Conservation (phyloP, 2,113 vertebrate genomes). For the Entelurus aequoreus region DNA sequence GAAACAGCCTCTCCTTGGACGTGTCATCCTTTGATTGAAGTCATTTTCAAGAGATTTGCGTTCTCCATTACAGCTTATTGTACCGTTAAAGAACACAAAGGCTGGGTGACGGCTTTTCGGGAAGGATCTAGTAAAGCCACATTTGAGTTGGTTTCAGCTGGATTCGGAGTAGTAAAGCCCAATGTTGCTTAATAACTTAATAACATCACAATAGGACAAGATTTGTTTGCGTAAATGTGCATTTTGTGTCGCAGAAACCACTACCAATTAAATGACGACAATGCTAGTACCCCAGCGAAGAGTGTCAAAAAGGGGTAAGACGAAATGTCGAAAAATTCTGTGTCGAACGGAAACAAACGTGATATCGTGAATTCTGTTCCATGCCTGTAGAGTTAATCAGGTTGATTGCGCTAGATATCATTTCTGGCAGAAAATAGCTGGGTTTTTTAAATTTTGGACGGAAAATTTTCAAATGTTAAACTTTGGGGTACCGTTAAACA, state of each 20-base stretch:
- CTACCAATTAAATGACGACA: too few relatives aligned
- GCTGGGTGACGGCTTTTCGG: neutral
- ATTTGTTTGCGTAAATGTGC: too few relatives aligned
- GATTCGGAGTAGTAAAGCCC: too few relatives aligned
- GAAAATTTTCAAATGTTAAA: neutral
- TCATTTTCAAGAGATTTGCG: neutral
- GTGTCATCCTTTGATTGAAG: neutral
- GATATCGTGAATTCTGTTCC: too few relatives aligned
- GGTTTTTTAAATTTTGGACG: neutral
- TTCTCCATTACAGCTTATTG: slow-evolving; percentile 2
- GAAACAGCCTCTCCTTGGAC: neutral
- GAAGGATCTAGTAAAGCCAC: too few relatives aligned
- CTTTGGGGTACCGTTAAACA: too few relatives aligned
- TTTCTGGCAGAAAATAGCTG: neutral
- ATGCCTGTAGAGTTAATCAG: too few relatives aligned
- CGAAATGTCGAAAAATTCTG: neutral
- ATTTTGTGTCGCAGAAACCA: too few relatives aligned
- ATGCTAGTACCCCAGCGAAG: too few relatives aligned
- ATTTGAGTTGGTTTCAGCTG: too few relatives aligned
- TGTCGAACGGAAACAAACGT: neutral
- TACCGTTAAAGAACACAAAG: slow-evolving; percentile 33
- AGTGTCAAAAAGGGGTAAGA: neutral
- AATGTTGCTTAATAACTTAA: too few relatives aligned
- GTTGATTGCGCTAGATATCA: neutral
- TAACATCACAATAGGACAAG: too few relatives aligned